Evolutionary conservation across 2,113 vertebrate genomes (phyloP).

Genomic region (Polypterus senegalus): DNA sequence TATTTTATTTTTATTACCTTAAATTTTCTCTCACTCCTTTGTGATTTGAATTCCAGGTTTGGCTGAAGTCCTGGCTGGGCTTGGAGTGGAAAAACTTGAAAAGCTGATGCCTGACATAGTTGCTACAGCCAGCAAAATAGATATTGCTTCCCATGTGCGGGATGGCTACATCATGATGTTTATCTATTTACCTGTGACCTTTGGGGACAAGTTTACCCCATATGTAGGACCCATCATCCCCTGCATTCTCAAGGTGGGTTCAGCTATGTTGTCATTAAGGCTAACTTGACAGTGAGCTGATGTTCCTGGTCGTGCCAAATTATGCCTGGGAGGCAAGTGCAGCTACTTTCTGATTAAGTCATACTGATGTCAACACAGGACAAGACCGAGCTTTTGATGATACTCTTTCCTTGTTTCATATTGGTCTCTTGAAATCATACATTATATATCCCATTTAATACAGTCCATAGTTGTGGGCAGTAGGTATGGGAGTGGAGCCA

Average conservation of each 20-base stretch:
- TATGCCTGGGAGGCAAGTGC: too few relatives aligned
- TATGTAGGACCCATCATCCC: slow-evolving; percentile 96
- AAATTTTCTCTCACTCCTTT: neutral
- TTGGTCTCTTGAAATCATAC: too few relatives aligned
- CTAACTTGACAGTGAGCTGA: too few relatives aligned
- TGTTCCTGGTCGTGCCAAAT: too few relatives aligned
- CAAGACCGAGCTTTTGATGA: too few relatives aligned
- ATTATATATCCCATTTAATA: too few relatives aligned
- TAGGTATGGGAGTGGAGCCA: too few relatives aligned
- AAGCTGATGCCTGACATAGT: slow-evolving; percentile 98
- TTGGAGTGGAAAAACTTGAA: slow-evolving; percentile 93
- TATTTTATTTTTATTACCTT: neutral
- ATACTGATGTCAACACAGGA: too few relatives aligned
- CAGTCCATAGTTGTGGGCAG: too few relatives aligned
- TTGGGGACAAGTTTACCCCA: slow-evolving; percentile 89
- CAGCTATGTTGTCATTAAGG: too few relatives aligned
- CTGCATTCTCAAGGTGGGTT: slow-evolving; percentile 86
- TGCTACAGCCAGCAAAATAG: slow-evolving; percentile 87
- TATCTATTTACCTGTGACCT: slow-evolving; percentile 93
- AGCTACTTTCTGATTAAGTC: too few relatives aligned
- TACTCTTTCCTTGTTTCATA: too few relatives aligned
- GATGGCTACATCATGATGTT: slow-evolving; percentile 99
- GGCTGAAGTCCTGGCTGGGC: slow-evolving; percentile 92
- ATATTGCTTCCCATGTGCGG: slow-evolving; percentile 91
- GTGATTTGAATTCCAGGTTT: slow-evolving; percentile 49